Percentiles rank a stretch among this genome's conserved stretches.
Evolutionary conservation across 2,113 vertebrate species (phyloP).

Genomic region (Corythoichthys haematopterus): DNA sequence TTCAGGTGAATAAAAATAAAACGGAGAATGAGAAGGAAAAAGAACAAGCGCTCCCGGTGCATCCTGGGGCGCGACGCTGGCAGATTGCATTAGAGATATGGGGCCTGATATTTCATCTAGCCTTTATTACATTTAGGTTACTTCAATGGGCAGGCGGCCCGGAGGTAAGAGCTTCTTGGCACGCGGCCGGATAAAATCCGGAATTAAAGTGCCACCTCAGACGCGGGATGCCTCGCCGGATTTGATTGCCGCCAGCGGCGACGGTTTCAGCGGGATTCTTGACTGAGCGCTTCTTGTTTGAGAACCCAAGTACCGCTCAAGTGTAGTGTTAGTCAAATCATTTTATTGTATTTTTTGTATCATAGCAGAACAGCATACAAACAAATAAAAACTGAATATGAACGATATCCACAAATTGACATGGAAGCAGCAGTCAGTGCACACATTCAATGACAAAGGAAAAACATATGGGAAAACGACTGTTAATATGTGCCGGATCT

Average conservation of each 20-base stretch:
- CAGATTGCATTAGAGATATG: slow-evolving; percentile 72
- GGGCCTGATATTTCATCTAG: slow-evolving; percentile 71
- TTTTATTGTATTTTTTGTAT: no score
- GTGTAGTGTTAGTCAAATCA: no score
- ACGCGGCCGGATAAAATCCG: slow-evolving; percentile 61
- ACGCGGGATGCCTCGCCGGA: slow-evolving; percentile 37
- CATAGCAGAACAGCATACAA: no score
- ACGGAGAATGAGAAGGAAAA: slow-evolving; percentile 14
- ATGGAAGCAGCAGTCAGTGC: no score
- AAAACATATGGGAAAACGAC: no score
- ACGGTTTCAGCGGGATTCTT: no score
- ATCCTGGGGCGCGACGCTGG: slow-evolving; percentile 57
- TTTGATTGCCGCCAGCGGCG: slow-evolving; percentile 48
- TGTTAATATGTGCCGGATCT: no score
- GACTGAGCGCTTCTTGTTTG: no score
- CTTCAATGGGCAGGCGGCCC: slow-evolving; percentile 70
- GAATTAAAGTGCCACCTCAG: slow-evolving; percentile 72
- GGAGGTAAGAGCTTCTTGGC: slow-evolving; percentile 71
- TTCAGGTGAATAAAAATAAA: slow-evolving; percentile 57
- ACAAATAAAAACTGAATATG: no score
- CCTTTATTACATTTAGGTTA: slow-evolving; percentile 73
- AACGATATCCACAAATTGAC: no score
- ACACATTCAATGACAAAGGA: no score
- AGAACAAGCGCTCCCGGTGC: slow-evolving; percentile 35
- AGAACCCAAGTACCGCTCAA: no score